Percentiles rank a stretch among this genome's conserved stretches.
Conservation (phyloP, 2,888 invertebrate species). For the Parasteatoda lunata region DNA sequence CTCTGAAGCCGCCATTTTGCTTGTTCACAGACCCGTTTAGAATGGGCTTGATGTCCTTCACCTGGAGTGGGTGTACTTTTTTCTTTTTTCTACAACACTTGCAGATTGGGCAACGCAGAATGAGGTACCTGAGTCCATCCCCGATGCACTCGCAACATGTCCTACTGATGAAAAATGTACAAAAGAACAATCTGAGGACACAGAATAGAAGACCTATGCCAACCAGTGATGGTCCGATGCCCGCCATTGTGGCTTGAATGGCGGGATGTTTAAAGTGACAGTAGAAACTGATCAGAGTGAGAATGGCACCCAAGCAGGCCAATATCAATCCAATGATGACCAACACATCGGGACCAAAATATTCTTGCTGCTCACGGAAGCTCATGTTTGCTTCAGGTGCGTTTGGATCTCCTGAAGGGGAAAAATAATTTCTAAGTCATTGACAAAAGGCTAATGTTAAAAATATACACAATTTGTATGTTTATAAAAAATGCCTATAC, state of each 20-base stretch:
- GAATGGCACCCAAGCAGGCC: constrained; percentile 48
- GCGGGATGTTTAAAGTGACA: constrained; percentile 61
- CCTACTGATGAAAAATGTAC: constrained; percentile 57
- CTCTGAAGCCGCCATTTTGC: constrained; percentile 3
- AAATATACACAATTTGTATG: too few species aligned
- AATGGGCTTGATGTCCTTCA: constrained; percentile 34
- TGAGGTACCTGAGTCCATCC: constrained; percentile 34
- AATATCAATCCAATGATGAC: constrained; percentile 60
- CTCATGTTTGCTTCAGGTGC: constrained; percentile 67
- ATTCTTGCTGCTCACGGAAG: constrained; percentile 57
- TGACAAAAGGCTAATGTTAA: too few species aligned
- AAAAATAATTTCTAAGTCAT: neutral
- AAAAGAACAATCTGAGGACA: constrained; percentile 65
- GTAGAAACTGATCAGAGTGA: constrained; percentile 63
- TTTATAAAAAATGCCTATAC: too few species aligned
- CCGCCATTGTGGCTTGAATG: constrained; percentile 61
- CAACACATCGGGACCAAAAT: constrained; percentile 64
- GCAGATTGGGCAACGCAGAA: constrained; percentile 36
- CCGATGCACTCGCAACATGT: constrained; percentile 61
- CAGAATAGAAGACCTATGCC: constrained; percentile 67
- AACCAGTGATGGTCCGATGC: constrained; percentile 65
- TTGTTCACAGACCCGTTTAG: constrained; percentile 19
- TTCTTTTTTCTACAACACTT: constrained; percentile 42
- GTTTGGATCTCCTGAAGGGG: constrained; percentile 43
- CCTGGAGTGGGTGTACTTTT: constrained; percentile 44